Percentiles rank a stretch among this genome's conserved stretches.
These are phyloP conservation scores for Drosophila villosipedis DNA, from an alignment of 2,888 invertebrate species.

Conservation along the genomic window DNA sequence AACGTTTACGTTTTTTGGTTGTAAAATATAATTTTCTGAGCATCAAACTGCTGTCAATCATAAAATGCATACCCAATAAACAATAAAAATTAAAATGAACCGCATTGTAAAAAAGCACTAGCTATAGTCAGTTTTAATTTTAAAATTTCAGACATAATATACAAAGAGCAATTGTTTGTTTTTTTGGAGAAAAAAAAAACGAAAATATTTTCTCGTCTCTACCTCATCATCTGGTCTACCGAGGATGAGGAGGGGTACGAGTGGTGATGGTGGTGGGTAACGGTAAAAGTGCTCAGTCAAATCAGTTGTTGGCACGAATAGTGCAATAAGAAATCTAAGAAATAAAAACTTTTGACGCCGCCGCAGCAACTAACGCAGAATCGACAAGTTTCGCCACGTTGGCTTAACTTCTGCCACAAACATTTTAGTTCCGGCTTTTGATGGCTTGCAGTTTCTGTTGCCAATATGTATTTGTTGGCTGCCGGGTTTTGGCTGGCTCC, in stretches of 20 bases:
- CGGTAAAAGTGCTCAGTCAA: constrained; percentile 64
- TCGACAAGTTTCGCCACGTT: constrained; percentile 78
- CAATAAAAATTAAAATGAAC: not conserved
- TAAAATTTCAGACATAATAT: constrained; percentile 36
- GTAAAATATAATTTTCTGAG: not conserved
- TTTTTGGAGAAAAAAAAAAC: not conserved
- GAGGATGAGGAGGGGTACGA: not conserved
- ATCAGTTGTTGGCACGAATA: constrained; percentile 76
- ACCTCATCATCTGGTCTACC: constrained; percentile 2
- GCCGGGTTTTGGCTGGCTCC: constrained; percentile 21
- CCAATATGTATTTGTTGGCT: constrained; percentile 59
- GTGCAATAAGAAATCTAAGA: constrained; percentile 55
- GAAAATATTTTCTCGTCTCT: constrained; percentile 40
- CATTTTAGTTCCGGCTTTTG: constrained; percentile 78
- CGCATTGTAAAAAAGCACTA: not conserved
- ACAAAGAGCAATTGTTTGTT: constrained; percentile 27
- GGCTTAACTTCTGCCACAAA: constrained; percentile 78
- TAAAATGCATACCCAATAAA: not conserved
- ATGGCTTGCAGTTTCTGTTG: constrained; percentile 72
- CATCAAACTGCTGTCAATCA: not conserved
- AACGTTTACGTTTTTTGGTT: not conserved
- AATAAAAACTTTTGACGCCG: constrained; percentile 66
- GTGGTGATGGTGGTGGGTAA: not conserved
- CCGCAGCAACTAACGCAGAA: constrained; percentile 71
- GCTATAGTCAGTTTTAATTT: constrained; percentile 37